phyloP scores from a whole-genome alignment of 2,113 vertebrate genomes.

The Odocoileus virginianus region DNA sequence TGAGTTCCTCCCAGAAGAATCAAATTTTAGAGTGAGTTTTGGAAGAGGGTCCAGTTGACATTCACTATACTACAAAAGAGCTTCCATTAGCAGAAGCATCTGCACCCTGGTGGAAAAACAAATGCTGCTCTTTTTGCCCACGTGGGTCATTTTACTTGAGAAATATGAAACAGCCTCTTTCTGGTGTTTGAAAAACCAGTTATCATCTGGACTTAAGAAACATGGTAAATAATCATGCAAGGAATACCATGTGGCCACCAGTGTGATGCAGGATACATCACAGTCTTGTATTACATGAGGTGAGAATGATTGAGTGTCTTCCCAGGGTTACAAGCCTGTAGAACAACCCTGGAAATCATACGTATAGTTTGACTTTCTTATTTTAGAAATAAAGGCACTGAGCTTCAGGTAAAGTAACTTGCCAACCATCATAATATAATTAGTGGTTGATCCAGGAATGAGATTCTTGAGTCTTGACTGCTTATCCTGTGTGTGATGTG shows the following conservation, averaged over 20 bases:
- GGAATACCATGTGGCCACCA: not conserved
- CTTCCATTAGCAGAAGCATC: not conserved
- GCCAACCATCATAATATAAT: too few species aligned
- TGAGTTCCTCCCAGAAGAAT: not conserved
- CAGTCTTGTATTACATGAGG: not conserved
- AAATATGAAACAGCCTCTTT: not conserved
- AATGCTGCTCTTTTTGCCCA: not conserved
- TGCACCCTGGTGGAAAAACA: not conserved
- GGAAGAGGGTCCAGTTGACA: not conserved
- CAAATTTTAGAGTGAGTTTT: not conserved
- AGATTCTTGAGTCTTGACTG: not conserved
- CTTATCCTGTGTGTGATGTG: not conserved
- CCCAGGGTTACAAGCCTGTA: not conserved
- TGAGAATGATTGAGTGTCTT: not conserved
- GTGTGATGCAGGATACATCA: not conserved
- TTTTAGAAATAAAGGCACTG: not conserved
- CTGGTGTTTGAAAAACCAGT: not conserved
- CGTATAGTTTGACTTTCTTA: not conserved
- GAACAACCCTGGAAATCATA: not conserved
- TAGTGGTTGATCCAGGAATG: not conserved
- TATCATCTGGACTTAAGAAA: not conserved
- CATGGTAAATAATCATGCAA: not conserved
- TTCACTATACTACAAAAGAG: not conserved
- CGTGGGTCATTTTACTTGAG: not conserved
- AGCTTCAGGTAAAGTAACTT: not conserved